These are phyloP conservation scores for Julus scanicus DNA, from an alignment of 2,888 invertebrate genomes.

Conservation along the genomic window DNA sequence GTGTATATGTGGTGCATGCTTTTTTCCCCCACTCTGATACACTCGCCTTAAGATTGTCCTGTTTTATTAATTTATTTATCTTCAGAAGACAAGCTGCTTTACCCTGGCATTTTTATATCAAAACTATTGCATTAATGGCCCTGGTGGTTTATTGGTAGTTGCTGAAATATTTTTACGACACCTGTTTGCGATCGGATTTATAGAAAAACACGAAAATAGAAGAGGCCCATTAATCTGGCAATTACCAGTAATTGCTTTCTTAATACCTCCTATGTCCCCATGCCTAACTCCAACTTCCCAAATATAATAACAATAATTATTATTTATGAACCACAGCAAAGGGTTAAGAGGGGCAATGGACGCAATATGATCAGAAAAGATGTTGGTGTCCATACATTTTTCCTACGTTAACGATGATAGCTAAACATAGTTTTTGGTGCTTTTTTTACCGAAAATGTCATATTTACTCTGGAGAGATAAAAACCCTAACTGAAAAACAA, in stretches of 20 bases:
- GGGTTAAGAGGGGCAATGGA: not conserved
- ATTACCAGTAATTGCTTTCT: not conserved
- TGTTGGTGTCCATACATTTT: too few species aligned
- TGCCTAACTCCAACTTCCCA: not conserved
- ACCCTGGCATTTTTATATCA: not conserved
- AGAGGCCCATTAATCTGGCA: not conserved
- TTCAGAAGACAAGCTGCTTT: not conserved
- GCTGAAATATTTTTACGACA: slow-evolving; percentile 6
- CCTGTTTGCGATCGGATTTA: slow-evolving; percentile 28
- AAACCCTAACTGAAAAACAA: not conserved
- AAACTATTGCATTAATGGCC: slow-evolving; percentile 1
- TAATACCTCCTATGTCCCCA: not conserved
- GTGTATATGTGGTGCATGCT: not conserved
- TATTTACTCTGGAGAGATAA: not conserved
- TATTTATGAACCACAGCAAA: not conserved
- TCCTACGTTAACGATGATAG: too few species aligned
- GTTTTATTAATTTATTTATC: slow-evolving; percentile 20
- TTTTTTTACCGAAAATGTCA: not conserved
- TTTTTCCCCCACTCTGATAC: not conserved
- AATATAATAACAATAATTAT: not conserved
- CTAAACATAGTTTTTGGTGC: not conserved
- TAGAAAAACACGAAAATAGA: not conserved
- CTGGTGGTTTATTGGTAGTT: not conserved
- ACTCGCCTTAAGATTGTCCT: not conserved
- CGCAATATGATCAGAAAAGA: not conserved